phyloP scores from a whole-genome alignment of 2,888 invertebrate species.

The Tiliacea aurago region DNA sequence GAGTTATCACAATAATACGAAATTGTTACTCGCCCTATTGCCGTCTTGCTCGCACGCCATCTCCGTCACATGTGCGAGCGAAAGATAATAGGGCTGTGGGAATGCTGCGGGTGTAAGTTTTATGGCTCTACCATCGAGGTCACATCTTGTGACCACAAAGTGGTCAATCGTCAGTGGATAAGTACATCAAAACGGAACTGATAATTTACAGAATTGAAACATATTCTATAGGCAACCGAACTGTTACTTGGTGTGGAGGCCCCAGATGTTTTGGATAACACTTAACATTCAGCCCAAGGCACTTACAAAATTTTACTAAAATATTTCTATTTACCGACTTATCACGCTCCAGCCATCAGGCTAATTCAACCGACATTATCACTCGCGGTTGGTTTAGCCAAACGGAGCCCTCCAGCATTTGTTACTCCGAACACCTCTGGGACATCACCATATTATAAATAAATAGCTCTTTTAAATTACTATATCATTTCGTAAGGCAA shows the following conservation, averaged over 20 bases:
- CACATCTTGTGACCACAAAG: constrained; percentile 12
- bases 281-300: constrained; percentile 48
- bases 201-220: constrained; percentile 26
- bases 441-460: constrained; percentile 6
- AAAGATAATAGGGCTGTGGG: background rate
- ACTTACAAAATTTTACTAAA: constrained; percentile 55
- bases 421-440: constrained; percentile 42
- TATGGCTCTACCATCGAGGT: constrained; percentile 3
- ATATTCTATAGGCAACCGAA: constrained; percentile 37
- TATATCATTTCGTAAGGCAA: constrained; percentile 18
- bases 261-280: constrained; percentile 32
- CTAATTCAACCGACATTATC: background rate
- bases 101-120: background rate
- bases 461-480: background rate
- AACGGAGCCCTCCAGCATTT: constrained; percentile 2
- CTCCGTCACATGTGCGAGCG: background rate
- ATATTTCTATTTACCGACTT: constrained; percentile 46
- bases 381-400: background rate
- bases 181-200: constrained; percentile 47
- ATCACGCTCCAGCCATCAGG: constrained; percentile 3
- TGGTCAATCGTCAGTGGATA: constrained; percentile 40
- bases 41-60: constrained; percentile 8
- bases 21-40: constrained; percentile 28
- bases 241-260: constrained; percentile 45
- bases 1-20: constrained; percentile 36